phyloP scores from a whole-genome alignment of 37 sponge, comb jelly and placozoan species.

The Oopsacas minuta region DNA sequence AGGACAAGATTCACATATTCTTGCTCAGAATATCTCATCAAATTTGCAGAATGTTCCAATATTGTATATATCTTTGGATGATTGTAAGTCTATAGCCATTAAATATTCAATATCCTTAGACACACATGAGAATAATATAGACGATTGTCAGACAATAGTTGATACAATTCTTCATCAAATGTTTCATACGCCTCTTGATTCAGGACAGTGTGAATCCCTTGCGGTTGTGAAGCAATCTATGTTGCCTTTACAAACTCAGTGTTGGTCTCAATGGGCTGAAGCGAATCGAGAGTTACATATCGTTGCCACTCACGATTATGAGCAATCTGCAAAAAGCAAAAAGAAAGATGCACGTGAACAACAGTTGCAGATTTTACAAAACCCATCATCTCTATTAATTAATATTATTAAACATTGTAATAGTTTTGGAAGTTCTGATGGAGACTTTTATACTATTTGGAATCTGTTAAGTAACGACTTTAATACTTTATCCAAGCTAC shows the following conservation, averaged over 20 bases:
- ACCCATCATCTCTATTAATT: not conserved
- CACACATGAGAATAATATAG: slow-evolving; percentile 20
- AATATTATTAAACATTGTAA: not conserved
- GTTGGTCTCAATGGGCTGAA: slow-evolving; percentile 16
- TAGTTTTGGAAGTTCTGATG: not conserved
- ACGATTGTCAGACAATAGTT: not conserved
- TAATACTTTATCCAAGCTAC: not conserved
- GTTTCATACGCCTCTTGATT: not conserved
- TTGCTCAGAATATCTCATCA: not conserved
- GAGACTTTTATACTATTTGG: not conserved
- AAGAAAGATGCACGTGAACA: not conserved
- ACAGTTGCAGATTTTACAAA: not conserved
- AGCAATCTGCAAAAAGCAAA: not conserved
- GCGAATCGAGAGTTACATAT: not conserved
- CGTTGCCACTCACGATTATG: not conserved
- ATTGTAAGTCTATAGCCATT: not conserved
- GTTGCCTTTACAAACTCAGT: slow-evolving; percentile 24
- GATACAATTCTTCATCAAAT: not conserved
- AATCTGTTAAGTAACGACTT: not conserved
- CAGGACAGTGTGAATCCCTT: not conserved
- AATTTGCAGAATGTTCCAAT: not conserved
- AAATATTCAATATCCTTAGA: not conserved
- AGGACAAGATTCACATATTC: not conserved
- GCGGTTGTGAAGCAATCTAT: not conserved
- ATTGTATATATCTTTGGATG: not conserved